phyloP scores from a whole-genome alignment of 2,888 invertebrate genomes.

The Yponomeuta malinellus region DNA sequence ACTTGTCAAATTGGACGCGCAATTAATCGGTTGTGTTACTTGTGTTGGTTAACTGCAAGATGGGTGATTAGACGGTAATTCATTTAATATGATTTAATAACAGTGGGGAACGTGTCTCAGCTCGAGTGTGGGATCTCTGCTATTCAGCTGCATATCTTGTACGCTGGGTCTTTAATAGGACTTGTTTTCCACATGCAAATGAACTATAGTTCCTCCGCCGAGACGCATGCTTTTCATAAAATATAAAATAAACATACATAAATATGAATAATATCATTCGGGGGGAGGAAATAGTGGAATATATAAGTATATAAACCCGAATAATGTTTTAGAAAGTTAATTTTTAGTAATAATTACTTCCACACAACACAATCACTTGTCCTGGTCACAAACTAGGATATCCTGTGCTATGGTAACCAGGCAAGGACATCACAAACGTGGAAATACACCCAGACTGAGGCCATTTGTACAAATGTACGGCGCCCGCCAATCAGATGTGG shows the following conservation, averaged over 20 bases:
- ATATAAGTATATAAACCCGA: no score
- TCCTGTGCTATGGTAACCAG: no score
- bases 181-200: background rate
- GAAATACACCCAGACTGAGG: no score
- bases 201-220: background rate
- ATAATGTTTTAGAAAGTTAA: no score
- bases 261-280: no score
- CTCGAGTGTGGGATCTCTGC: background rate
- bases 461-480: no score
- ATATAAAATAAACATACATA: background rate
- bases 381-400: no score
- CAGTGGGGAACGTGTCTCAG: background rate
- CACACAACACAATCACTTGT: no score
- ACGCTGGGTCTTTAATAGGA: background rate
- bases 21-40: background rate
- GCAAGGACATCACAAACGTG: no score
- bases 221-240: background rate
- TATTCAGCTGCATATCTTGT: background rate
- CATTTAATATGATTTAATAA: conserved; percentile 1
- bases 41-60: conserved; percentile 1
- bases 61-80: background rate
- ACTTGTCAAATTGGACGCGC: conserved; percentile 13
- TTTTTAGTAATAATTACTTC: no score
- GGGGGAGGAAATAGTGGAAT: no score
- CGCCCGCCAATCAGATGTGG: no score